Base-by-base conservation (phyloP, 2,888 invertebrate species). In the Smittia aterrima region DNA sequence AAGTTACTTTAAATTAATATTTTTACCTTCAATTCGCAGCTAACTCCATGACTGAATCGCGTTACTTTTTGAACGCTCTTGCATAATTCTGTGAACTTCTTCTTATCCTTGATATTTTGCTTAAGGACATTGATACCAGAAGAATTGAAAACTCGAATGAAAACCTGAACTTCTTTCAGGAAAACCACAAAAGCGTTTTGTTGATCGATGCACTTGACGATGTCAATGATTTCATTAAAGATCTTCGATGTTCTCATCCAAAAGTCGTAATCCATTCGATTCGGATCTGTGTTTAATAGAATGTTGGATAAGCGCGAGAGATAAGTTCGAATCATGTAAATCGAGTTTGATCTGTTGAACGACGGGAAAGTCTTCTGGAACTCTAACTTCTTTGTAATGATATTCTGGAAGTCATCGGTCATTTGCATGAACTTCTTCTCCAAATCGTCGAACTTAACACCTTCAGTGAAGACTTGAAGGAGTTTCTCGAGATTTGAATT, bases 11-110 rank as follows among this genome's bases (percentile, higher is more conserved):
- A n/a, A n/a, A n/a, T n/a, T n/a, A n/a, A n/a, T n/a, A n/a, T n/a
- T n/a, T n/a, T 32, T 58, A 58, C 58, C 58, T 58, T 72, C 20
- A 72, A 16, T 18, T 72, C 72, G 38, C 72, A 72, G 22, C 32
- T 54, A 0, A 40, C 20, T 1, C 58, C 38, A 40, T 72, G 72
- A 22, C 32, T 32, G 18, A 40, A 53, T 72, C 72, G 6, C 3
- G 32, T 16, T 18, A 62, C 58, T 9, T 24, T 22, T 22, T 72
- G 72, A 18, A 62, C 27, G 11, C 16, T 25, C 13, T 72, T 72
- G 4, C 53, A n/a, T 9, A 71, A 18, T 13, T 54, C n/a, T n/a
- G 27, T 20, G 32, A 58, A 72, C 38, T 53, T 20, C 7, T 38
- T 20, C 7, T 20, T 25, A 62, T 72, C 24, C 20, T 27, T 22